Conservation (phyloP, 2,797 vertebrate species). For the Parambassis ranga region DNA sequence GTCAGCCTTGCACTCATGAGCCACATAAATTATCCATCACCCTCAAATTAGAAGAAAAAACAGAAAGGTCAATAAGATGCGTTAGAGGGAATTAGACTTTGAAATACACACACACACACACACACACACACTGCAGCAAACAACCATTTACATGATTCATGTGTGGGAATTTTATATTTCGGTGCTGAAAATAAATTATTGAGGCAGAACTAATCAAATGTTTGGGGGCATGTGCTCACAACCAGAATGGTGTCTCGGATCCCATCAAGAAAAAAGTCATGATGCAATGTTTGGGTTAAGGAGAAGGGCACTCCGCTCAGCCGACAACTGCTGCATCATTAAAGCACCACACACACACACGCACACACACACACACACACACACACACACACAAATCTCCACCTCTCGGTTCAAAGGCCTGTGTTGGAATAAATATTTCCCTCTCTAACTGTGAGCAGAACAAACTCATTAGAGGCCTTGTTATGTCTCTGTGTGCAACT, state of each 20-base stretch:
- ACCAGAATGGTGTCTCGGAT: slow-evolving; percentile 3
- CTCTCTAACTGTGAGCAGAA: not conserved
- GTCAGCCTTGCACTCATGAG: slow-evolving; percentile 14
- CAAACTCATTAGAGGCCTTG: slow-evolving; percentile 1
- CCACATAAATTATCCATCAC: slow-evolving; percentile 39
- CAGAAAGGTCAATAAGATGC: slow-evolving; percentile 42
- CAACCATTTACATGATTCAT: slow-evolving; percentile 32
- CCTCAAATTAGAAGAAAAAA: slow-evolving; percentile 38
- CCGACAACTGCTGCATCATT: slow-evolving; percentile 18
- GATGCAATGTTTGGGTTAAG: slow-evolving; percentile 33
- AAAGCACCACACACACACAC: slow-evolving; percentile 14
- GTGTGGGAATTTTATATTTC: slow-evolving; percentile 28
- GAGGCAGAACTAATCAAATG: slow-evolving; percentile 45
- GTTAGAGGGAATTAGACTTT: slow-evolving; percentile 13
- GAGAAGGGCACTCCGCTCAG: slow-evolving; percentile 6
- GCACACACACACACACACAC: too few relatives aligned
- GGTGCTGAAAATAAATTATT: slow-evolving; percentile 33
- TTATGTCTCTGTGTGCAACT: not conserved
- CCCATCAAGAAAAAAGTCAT: slow-evolving; percentile 14
- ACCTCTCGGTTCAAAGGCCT: not conserved
- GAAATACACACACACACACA: not conserved
- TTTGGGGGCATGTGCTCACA: slow-evolving; percentile 21
- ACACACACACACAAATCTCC: too few relatives aligned
- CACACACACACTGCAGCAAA: not conserved
- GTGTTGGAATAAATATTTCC: not conserved